A percentile compares a stretch with the other conserved stretches of the same genome.
Conservation (phyloP, 2,113 vertebrate species). For the Hyperopisus bebe region DNA sequence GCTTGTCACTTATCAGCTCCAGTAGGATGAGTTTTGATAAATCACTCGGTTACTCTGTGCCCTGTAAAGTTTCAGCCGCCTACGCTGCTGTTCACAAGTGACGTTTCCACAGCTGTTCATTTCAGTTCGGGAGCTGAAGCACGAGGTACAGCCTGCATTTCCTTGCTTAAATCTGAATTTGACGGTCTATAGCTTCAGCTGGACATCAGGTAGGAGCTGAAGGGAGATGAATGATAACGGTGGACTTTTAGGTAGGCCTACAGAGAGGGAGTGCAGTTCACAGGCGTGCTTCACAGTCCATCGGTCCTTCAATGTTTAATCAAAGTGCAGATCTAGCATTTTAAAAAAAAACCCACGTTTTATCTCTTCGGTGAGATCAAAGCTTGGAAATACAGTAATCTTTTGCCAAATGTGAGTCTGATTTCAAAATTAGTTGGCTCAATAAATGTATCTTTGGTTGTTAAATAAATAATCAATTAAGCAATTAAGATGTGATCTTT, state of each 20-base stretch:
- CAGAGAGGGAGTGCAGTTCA: background rate
- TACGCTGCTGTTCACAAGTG: background rate
- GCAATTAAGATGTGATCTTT: constrained; percentile 44
- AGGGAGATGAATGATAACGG: background rate
- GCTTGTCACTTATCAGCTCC: background rate
- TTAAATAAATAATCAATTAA: constrained; percentile 47
- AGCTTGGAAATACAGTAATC: constrained; percentile 46
- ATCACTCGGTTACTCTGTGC: background rate
- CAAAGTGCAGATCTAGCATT: constrained; percentile 37
- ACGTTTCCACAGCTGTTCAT: background rate
- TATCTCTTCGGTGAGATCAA: constrained; percentile 45
- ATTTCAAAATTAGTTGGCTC: constrained; percentile 49
- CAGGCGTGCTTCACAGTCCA: background rate
- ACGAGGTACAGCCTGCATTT: background rate
- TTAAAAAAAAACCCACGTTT: constrained; percentile 20
- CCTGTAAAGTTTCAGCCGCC: background rate
- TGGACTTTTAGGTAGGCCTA: background rate
- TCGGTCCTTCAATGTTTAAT: constrained; percentile 48
- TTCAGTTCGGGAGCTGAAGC: background rate
- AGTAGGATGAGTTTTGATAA: background rate
- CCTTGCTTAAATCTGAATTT: background rate
- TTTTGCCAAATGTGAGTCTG: constrained; percentile 51
- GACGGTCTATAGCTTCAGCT: background rate
- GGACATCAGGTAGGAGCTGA: background rate
- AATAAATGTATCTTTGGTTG: constrained; percentile 50